Conservation (phyloP, 2,888 invertebrate genomes). For the Podabrus alpinus region DNA sequence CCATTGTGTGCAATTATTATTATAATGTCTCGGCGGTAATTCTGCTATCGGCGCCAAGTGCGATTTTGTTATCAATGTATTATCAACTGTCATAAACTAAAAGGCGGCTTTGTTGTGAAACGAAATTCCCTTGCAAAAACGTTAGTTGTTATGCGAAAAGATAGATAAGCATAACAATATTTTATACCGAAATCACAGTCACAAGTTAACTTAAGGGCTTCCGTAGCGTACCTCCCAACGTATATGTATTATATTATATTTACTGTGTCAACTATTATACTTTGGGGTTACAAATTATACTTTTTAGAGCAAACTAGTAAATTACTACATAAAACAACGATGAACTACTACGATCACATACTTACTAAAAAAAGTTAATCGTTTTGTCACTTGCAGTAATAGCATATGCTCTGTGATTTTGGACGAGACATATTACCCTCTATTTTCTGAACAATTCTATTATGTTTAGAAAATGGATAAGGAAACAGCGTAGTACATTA, state of each 20-base stretch:
- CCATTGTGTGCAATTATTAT: neutral
- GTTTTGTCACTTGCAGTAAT: neutral
- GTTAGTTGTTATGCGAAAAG: constrained; percentile 16
- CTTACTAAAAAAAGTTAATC: neutral
- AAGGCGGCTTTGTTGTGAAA: constrained; percentile 25
- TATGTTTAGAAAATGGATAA: neutral
- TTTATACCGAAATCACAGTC: constrained; percentile 16
- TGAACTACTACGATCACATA: neutral
- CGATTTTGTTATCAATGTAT: constrained; percentile 17
- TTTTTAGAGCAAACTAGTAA: neutral
- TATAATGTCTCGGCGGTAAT: neutral
- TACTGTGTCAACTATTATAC: neutral
- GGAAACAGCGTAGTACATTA: neutral
- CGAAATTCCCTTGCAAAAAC: constrained; percentile 20
- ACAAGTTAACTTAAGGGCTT: constrained; percentile 18
- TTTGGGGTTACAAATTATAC: neutral
- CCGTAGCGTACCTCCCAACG: neutral
- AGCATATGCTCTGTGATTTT: neutral
- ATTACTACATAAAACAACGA: neutral
- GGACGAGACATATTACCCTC: neutral
- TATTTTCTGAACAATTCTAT: neutral
- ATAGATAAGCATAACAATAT: constrained; percentile 24
- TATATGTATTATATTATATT: neutral
- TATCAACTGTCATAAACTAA: constrained; percentile 30
- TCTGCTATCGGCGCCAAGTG: neutral